Base-by-base conservation (phyloP, 2,113 vertebrate genomes). In the Scomber scombrus region DNA sequence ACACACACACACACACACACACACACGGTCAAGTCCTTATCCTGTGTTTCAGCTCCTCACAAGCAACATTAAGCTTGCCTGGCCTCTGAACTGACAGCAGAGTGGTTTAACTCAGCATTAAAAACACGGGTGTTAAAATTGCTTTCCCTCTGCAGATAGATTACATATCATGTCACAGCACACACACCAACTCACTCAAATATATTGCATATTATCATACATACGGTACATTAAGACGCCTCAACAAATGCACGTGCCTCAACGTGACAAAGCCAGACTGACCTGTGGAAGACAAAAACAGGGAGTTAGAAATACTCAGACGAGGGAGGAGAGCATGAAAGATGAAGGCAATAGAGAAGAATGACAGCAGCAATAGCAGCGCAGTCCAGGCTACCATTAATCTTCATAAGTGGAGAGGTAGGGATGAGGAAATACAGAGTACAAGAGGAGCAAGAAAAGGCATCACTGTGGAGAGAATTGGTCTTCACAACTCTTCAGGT, bases 241-340 rank as follows among this genome's bases (percentile, higher is more conserved):
- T 52, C 8, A n/a, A 52, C 34, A 52, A 52, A 52, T 52, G n/a
- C 16, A 52, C 11, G n/a, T 21, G 51, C 9, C 34, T 40, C 8
- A 40, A 40, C 7, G 34, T 40, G 34, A 16, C 23, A 84, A 74
- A 85, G 54, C 67, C 72, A 85, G 79, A 40, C 57, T 79, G 71
- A 90, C 84, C 89, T 91, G 88, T 85, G 72, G 72, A 80, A 86
- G 85, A 85, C 50, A 86, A 87, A 90, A 80, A 81, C 50, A 79
- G 64, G 57, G 31, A 26, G 76, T 91, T 85, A 92, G 81, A 91
- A 80, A 84, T 61, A 64, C 70, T 71, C 11, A 5, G 46, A 67
- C 6, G 23, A 81, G 26, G 29, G 29, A 74, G 9, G 15, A 84
- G 55, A 67, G 70, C 56, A 74, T 71, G 78, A 83, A 78, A 78